Percentiles rank a stretch among this genome's conserved stretches.
These are phyloP conservation scores for Coremacera marginata DNA, from an alignment of 2,888 invertebrate genomes.

Conservation along the genomic window DNA sequence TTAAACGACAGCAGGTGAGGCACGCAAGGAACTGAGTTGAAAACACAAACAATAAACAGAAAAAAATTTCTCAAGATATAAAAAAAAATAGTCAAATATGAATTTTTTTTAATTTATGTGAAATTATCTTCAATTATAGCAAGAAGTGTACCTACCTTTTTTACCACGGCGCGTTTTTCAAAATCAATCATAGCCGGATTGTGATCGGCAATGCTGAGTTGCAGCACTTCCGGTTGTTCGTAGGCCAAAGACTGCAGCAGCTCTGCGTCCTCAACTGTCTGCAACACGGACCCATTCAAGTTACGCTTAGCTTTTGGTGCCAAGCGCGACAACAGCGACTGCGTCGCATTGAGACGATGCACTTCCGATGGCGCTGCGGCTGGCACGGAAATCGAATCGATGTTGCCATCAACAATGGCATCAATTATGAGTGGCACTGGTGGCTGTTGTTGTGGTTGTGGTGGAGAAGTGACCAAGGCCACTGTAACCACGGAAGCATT, in stretches of 20 bases:
- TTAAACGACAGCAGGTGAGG: neutral
- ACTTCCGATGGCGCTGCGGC: slow-evolving; percentile 27
- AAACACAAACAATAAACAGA: slow-evolving; percentile 19
- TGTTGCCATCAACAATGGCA: slow-evolving; percentile 63
- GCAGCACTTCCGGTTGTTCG: slow-evolving; percentile 23
- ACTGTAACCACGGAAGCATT: slow-evolving; percentile 2
- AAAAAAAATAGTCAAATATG: neutral
- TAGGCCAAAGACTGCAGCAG: neutral
- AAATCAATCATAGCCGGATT: slow-evolving; percentile 66
- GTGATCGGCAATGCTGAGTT: slow-evolving; percentile 60
- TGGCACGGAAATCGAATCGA: slow-evolving; percentile 66
- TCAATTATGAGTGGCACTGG: slow-evolving; percentile 36
- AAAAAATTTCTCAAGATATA: neutral
- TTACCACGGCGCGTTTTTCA: slow-evolving; percentile 68
- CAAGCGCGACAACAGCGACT: slow-evolving; percentile 6
- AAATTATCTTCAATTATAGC: too few species aligned
- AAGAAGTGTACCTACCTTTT: slow-evolving; percentile 59
- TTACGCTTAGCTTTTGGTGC: slow-evolving; percentile 34
- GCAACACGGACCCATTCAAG: slow-evolving; percentile 36
- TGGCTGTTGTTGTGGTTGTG: slow-evolving; percentile 20
- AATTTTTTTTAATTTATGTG: too few species aligned
- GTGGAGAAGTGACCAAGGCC: slow-evolving; percentile 39
- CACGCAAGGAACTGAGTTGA: neutral
- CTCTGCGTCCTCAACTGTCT: neutral
- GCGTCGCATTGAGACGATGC: slow-evolving; percentile 41